Conservation (phyloP, 2,888 invertebrate species). For the Automeris io region DNA sequence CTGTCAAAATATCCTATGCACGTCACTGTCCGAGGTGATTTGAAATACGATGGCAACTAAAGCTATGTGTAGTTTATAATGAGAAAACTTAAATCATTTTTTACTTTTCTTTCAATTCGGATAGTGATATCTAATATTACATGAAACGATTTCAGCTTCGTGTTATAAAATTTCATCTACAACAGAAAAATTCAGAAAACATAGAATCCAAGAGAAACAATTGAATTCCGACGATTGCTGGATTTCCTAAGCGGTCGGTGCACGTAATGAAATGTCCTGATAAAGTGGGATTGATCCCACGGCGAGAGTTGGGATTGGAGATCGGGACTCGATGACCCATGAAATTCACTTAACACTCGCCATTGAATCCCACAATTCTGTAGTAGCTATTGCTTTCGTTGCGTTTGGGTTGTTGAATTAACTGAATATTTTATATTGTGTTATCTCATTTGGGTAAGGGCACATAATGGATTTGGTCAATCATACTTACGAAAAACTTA, state of each 20-base stretch:
- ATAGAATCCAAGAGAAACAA: conserved; percentile 5
- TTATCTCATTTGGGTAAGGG: too few relatives aligned
- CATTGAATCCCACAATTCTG: conserved; percentile 9
- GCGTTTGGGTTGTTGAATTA: conserved; percentile 2
- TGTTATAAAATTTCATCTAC: conserved; percentile 1
- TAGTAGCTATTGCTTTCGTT: conserved; percentile 2
- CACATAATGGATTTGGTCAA: too few relatives aligned
- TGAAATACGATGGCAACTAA: too few relatives aligned
- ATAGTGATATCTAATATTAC: too few relatives aligned
- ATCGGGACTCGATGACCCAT: conserved; percentile 32
- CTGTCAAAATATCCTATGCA: too few relatives aligned
- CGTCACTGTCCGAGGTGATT: too few relatives aligned
- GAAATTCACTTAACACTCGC: conserved; percentile 32
- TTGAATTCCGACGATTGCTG: conserved; percentile 2
- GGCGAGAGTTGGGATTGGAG: conserved; percentile 25
- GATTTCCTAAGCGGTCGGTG: conserved; percentile 8
- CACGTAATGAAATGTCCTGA: conserved; percentile 47
- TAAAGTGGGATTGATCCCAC: conserved; percentile 51
- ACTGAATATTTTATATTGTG: too few relatives aligned
- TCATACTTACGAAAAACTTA: too few relatives aligned
- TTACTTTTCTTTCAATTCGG: too few relatives aligned
- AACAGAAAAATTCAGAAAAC: conserved; percentile 3
- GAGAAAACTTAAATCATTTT: too few relatives aligned
- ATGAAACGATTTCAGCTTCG: too few relatives aligned
- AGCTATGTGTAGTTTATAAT: too few relatives aligned